Conservation (phyloP, 2,888 invertebrate species). For the Resseliella maxima region DNA sequence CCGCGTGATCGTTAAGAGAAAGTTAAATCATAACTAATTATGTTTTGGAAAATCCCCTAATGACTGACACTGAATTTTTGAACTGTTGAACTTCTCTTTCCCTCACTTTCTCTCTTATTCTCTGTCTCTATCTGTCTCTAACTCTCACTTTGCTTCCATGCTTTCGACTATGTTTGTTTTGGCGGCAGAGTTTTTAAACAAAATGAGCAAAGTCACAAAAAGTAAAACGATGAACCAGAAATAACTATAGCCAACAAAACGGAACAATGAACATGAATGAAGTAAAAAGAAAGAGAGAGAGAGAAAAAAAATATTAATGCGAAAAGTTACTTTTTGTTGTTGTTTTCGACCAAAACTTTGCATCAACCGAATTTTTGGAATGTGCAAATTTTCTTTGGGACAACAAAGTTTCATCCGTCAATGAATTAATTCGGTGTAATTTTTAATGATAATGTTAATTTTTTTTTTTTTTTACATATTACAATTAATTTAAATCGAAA, state of each 20-base stretch:
- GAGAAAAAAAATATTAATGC: background rate
- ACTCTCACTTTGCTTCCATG: too few species aligned
- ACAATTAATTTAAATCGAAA: slow-evolving; percentile 17
- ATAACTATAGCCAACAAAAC: slow-evolving; percentile 7
- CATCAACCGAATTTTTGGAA: slow-evolving; percentile 46
- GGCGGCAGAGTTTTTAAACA: slow-evolving; percentile 52
- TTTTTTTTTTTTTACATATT: background rate
- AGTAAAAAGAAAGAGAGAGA: background rate
- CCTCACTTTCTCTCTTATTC: background rate
- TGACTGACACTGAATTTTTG: slow-evolving; percentile 40
- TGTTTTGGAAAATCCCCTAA: background rate
- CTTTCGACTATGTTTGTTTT: slow-evolving; percentile 47
- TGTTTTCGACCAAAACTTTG: slow-evolving; percentile 33
- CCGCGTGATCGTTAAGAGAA: slow-evolving; percentile 17
- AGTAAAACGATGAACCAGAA: slow-evolving; percentile 49
- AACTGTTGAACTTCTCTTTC: background rate
- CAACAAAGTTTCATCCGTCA: slow-evolving; percentile 6
- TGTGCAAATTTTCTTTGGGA: slow-evolving; percentile 41
- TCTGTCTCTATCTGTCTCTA: background rate
- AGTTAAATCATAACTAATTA: slow-evolving; percentile 55
- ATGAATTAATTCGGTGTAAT: background rate
- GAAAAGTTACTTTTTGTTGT: slow-evolving; percentile 55
- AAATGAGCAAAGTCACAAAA: slow-evolving; percentile 42
- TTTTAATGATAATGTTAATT: slow-evolving; percentile 26
- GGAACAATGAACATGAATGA: slow-evolving; percentile 4